phyloP scores from a whole-genome alignment of 2,113 vertebrate genomes.

The Symphodus melops region DNA sequence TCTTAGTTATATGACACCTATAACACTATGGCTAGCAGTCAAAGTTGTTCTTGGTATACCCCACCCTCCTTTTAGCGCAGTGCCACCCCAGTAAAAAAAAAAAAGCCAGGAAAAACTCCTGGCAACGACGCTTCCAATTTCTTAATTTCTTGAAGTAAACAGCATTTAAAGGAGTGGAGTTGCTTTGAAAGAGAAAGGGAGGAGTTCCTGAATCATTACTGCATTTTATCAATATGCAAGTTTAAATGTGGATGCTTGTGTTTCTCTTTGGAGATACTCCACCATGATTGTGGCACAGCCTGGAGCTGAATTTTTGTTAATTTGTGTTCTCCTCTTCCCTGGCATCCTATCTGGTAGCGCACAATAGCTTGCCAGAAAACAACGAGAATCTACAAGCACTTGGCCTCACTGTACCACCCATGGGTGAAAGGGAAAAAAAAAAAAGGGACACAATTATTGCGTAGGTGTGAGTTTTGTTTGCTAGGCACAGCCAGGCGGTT shows the following conservation, averaged over 20 bases:
- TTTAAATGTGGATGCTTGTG: conserved; percentile 59
- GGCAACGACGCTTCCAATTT: conserved; percentile 56
- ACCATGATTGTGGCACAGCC: conserved; percentile 60
- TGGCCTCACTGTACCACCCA: conserved; percentile 14
- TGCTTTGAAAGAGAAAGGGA: background rate
- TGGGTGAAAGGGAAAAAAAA: conserved; percentile 22
- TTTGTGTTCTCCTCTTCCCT: conserved; percentile 64
- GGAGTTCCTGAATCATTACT: conserved; percentile 59
- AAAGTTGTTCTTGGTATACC: no score
- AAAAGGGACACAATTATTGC: conserved; percentile 12
- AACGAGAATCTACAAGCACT: conserved; percentile 18
- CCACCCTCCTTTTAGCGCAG: background rate
- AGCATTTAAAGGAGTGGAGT: conserved; percentile 26
- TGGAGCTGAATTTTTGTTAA: conserved; percentile 72
- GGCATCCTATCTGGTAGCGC: conserved; percentile 40
- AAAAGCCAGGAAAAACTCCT: background rate
- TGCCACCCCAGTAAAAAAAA: background rate
- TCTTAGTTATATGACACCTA: no score
- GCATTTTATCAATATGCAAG: conserved; percentile 62
- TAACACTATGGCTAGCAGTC: no score
- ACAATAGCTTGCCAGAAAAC: conserved; percentile 38
- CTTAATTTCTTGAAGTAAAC: conserved; percentile 51
- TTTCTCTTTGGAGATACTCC: conserved; percentile 58
- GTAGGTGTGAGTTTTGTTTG: conserved; percentile 7
- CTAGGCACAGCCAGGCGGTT: background rate